phyloP scores from a whole-genome alignment of 2,113 vertebrate species.

The Corythoichthys haematopterus region DNA sequence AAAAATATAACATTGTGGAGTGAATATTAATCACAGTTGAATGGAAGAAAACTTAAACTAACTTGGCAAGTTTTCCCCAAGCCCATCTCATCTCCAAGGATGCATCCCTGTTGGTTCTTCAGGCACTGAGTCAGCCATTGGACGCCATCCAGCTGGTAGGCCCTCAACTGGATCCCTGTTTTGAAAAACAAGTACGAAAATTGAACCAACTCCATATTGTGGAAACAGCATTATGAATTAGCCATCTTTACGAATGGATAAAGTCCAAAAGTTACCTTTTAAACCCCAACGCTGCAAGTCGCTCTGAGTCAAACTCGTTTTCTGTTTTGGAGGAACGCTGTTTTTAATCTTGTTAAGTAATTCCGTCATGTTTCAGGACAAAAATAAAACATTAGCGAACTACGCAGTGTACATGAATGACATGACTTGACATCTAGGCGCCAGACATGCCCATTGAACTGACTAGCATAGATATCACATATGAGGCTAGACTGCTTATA shows the following conservation, averaged over 20 bases:
- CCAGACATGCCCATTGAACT: neutral
- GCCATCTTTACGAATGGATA: neutral
- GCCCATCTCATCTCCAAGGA: slow-evolving; percentile 94
- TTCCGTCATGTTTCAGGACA: slow-evolving; percentile 51
- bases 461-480: neutral
- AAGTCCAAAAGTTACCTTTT: slow-evolving; percentile 43
- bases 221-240: neutral
- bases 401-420: neutral
- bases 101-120: slow-evolving; percentile 78
- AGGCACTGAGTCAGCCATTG: slow-evolving; percentile 79
- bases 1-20: no score
- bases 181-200: neutral
- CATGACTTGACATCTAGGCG: neutral
- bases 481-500: no score
- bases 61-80: slow-evolving; percentile 96
- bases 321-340: slow-evolving; percentile 38
- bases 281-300: slow-evolving; percentile 65
- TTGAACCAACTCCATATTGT: neutral
- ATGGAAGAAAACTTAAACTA: neutral
- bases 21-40: neutral
- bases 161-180: slow-evolving; percentile 76
- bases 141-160: slow-evolving; percentile 84
- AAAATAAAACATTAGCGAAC: neutral
- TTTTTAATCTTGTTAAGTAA: slow-evolving; percentile 44
- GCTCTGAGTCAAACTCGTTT: slow-evolving; percentile 29